These are phyloP conservation scores for Myiozetetes cayanensis DNA, from an alignment of 2,113 vertebrate species.

Conservation along the genomic window DNA sequence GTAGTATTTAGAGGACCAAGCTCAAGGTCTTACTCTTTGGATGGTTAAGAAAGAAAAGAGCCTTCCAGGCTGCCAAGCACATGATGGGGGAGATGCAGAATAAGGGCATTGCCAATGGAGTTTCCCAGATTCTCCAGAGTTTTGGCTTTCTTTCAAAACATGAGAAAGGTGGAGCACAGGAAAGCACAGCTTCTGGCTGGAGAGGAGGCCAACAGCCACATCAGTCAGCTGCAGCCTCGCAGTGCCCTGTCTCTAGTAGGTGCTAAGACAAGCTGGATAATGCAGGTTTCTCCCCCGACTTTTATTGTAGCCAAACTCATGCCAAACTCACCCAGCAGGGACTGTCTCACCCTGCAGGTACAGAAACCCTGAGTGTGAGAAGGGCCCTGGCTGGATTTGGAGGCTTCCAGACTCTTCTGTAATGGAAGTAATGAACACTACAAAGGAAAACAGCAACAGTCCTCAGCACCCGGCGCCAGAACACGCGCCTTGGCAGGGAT, in stretches of 20 bases:
- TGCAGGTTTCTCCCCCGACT: accelerated
- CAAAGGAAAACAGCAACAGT: not conserved
- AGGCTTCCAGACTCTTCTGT: conserved; percentile 14
- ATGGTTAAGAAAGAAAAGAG: not conserved
- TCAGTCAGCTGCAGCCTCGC: not conserved
- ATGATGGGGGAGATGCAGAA: not conserved
- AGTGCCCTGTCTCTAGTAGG: not conserved
- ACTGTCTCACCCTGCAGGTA: not conserved
- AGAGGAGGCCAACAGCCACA: not conserved
- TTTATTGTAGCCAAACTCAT: not conserved
- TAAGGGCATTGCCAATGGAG: not conserved
- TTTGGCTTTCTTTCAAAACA: not conserved
- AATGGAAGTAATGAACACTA: conserved; percentile 19
- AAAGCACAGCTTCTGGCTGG: not conserved
- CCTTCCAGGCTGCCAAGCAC: not conserved
- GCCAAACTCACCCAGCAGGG: not conserved
- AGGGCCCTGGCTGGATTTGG: not conserved
- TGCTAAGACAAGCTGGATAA: not conserved
- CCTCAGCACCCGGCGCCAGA: not conserved
- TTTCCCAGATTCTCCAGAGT: not conserved
- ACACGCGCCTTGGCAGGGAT: not conserved
- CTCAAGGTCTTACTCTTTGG: not conserved
- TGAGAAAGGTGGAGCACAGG: not conserved
- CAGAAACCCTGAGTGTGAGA: not conserved
- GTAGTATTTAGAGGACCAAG: not conserved